Base-by-base conservation (phyloP, 2,888 invertebrate genomes). In the Leucoma salicis region DNA sequence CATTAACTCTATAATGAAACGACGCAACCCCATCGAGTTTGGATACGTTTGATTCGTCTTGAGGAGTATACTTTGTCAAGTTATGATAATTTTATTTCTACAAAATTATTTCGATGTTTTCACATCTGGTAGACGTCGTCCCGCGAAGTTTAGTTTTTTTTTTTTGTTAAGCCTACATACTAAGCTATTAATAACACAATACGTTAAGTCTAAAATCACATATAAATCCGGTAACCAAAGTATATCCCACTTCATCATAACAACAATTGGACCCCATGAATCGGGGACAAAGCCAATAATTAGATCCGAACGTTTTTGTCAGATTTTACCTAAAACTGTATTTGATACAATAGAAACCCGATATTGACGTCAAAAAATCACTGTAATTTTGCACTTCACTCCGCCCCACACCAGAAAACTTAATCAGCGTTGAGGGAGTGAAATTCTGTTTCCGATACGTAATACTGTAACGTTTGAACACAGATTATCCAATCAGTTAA, bases 401-500 rank as follows among this genome's bases (percentile, higher is more conserved):
- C 74, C 85, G 78, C 85, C 86, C 79, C 59, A 63, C 56, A 70
- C 68, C 74, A 80, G 80, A 77, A 76, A 81, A 85, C 85, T 82
- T 80, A 86, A 88, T 87, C 87, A 88, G 81, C 69, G 82, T 71
- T 67, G 74, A 55, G 76, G 74, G 74, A 75, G 81, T 81, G 79
- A 79, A 74, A 80, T 86, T 86, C 86, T 83, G 86, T 85, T 88
- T 88, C 86, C 88, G 88, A 88, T 88, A 87, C 84, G 79, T 73
- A 78, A 83, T 82, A 79, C 78, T 81, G 81, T 85, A 82, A 66
- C 86, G 73, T 87, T 88, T 87, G 87, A 88, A 77, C 76, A 86
- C 82, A 88, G 88, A 89, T 89, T 89, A 89, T 86, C 88, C 88
- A 89, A 89, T 89, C 89, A 88, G 89, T 86, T 86, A 88, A 87